These are phyloP conservation scores for Bos indicus DNA, from an alignment of 2,113 vertebrate genomes.

Conservation along the genomic window DNA sequence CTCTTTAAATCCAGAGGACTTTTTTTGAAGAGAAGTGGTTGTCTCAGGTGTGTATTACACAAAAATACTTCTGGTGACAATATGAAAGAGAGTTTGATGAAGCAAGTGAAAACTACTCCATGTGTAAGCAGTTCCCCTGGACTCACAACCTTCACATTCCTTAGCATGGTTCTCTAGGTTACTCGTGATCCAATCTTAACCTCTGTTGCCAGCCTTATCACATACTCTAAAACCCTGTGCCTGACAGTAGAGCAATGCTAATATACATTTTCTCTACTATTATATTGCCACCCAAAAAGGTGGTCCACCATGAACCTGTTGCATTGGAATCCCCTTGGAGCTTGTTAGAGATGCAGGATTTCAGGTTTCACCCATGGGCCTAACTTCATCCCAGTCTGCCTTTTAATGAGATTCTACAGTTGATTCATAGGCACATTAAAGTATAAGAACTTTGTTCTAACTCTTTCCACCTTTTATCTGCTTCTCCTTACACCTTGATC, in stretches of 20 bases:
- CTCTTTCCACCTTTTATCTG: not conserved
- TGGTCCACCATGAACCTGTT: not conserved
- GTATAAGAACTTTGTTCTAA: not conserved
- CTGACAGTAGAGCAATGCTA: not conserved
- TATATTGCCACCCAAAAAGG: not conserved
- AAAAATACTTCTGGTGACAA: not conserved
- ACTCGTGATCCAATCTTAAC: not conserved
- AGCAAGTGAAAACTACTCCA: not conserved
- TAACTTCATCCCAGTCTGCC: not conserved
- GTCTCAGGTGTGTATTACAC: not conserved
- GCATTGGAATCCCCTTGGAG: not conserved
- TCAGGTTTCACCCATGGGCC: not conserved
- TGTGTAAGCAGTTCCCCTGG: not conserved
- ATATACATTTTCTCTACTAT: not conserved
- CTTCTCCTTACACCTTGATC: not conserved
- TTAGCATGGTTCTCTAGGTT: not conserved
- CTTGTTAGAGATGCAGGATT: not conserved
- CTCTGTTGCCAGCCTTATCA: not conserved
- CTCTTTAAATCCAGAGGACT: not conserved
- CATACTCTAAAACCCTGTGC: not conserved
- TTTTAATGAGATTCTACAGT: not conserved
- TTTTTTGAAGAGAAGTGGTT: not conserved
- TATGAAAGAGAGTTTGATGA: not conserved
- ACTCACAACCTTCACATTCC: not conserved
- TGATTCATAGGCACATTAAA: not conserved